phyloP scores from a whole-genome alignment of 2,113 vertebrate species.

The Furnarius figulus region DNA sequence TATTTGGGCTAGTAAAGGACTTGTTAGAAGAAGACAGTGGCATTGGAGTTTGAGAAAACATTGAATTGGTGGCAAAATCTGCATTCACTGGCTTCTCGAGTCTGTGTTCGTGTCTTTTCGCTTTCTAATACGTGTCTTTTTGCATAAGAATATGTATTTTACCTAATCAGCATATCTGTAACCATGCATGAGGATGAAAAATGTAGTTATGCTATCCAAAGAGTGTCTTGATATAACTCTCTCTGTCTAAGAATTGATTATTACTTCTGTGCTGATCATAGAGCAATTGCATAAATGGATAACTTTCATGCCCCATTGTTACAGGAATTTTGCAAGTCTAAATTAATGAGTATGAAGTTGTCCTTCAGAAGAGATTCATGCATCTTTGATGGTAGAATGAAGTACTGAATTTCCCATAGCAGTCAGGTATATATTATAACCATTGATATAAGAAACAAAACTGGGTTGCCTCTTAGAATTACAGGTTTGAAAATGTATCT shows the following conservation, averaged over 20 bases:
- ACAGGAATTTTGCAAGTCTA: not conserved
- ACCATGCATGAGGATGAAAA: not conserved
- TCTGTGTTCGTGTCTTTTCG: not conserved
- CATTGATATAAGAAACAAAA: not conserved
- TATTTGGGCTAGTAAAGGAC: not conserved
- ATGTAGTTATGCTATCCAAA: not conserved
- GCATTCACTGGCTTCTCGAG: not conserved
- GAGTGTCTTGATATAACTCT: not conserved
- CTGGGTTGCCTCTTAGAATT: not conserved
- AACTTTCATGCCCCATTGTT: not conserved
- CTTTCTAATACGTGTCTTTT: not conserved
- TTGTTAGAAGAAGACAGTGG: not conserved
- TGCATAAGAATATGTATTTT: constrained; percentile 1
- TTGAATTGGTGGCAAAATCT: not conserved
- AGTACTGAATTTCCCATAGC: not conserved
- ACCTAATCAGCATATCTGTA: constrained; percentile 7
- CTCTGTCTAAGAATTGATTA: not conserved
- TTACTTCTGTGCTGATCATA: not conserved
- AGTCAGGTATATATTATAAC: not conserved
- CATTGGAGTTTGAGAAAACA: not conserved
- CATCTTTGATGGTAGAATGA: not conserved
- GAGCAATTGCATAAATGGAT: not conserved
- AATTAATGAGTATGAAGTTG: not conserved
- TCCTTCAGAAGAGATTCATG: not conserved
- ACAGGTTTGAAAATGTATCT: not conserved